Percentiles rank a stretch among this genome's conserved stretches.
These are phyloP conservation scores for Podotricha telesiphe DNA, from an alignment of 2,888 invertebrate genomes.

Conservation along the genomic window DNA sequence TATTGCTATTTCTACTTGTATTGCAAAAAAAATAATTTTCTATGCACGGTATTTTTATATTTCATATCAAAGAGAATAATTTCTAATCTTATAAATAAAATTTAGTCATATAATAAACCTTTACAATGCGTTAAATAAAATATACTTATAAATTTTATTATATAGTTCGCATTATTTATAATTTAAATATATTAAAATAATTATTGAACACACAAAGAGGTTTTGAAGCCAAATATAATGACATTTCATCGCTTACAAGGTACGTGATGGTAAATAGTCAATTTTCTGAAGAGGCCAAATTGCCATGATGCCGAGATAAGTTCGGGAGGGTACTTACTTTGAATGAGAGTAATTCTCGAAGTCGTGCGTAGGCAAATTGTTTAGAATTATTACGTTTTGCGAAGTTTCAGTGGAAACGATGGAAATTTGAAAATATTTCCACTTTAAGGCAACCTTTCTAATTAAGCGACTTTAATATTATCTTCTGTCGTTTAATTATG, in stretches of 20 bases:
- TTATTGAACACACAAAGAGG: conserved; percentile 31
- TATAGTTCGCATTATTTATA: background rate
- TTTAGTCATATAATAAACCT: background rate
- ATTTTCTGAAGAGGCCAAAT: conserved; percentile 55
- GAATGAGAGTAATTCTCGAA: conserved; percentile 57
- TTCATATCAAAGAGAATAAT: background rate
- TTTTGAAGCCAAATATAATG: conserved; percentile 36
- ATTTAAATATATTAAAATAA: conserved; percentile 26
- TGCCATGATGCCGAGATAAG: conserved; percentile 57
- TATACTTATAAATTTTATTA: background rate
- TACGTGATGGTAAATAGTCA: conserved; percentile 55
- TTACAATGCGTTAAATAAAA: background rate
- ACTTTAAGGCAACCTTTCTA: conserved; percentile 24
- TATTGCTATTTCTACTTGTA: too few species aligned
- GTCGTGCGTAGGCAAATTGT: conserved; percentile 55
- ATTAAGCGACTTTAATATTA: conserved; percentile 27
- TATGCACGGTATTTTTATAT: background rate
- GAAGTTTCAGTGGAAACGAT: conserved; percentile 42
- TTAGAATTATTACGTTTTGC: conserved; percentile 53
- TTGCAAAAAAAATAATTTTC: too few species aligned
- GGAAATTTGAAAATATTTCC: conserved; percentile 37
- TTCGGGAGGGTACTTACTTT: conserved; percentile 53
- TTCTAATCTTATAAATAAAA: background rate
- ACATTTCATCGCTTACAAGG: conserved; percentile 44
- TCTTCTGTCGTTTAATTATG: conserved; percentile 12